phyloP scores from a whole-genome alignment of 1,140 invertebrate species.

The Sitobion miscanthi region DNA sequence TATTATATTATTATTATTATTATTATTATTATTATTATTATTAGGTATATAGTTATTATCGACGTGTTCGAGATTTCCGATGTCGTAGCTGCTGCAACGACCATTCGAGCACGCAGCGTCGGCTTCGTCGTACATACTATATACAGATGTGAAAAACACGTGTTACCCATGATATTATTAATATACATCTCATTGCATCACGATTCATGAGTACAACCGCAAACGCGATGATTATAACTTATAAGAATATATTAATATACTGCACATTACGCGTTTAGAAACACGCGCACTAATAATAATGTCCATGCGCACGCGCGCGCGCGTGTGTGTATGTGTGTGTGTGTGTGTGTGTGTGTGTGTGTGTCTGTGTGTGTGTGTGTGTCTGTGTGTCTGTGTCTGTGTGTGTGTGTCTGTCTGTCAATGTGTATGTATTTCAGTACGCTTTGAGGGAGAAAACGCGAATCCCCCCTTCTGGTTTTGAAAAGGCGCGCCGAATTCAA shows the following conservation, averaged over 20 bases:
- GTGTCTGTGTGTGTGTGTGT: not conserved
- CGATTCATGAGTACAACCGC: not conserved
- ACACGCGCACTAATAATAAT: not conserved
- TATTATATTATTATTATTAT: no score
- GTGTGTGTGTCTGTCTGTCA: not conserved
- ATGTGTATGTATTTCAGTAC: not conserved
- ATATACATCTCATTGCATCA: not conserved
- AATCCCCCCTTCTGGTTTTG: not conserved
- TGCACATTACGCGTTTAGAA: not conserved
- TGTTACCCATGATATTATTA: not conserved
- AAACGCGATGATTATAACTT: not conserved
- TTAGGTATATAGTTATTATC: not conserved
- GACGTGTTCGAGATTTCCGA: not conserved
- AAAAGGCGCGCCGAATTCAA: not conserved
- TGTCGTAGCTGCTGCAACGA: not conserved
- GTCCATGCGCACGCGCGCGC: no score
- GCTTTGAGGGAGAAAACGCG: not conserved
- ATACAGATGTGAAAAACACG: constrained; percentile 9
- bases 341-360: not conserved
- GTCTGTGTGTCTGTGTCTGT: not conserved
- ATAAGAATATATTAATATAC: not conserved
- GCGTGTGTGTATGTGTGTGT: not conserved
- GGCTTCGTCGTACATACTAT: not conserved
- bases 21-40: not conserved
- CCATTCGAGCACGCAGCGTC: not conserved